These are phyloP conservation scores for Bradypus variegatus DNA, from an alignment of 2,797 vertebrate species.

Conservation along the genomic window DNA sequence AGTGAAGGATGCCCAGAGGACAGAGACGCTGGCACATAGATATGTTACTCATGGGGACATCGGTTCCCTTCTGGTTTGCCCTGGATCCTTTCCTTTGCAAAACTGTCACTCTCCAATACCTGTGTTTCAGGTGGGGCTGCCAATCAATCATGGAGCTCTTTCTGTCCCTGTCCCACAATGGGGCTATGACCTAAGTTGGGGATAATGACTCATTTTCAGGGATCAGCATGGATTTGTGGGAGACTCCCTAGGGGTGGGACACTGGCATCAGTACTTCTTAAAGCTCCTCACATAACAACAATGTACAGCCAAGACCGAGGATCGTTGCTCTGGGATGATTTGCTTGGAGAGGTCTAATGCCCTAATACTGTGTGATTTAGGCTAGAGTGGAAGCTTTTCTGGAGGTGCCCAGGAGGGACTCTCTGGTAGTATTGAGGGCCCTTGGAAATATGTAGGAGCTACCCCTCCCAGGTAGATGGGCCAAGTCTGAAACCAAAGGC, in stretches of 20 bases:
- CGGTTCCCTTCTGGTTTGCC: not conserved
- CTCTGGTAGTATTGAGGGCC: not conserved
- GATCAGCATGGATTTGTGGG: not conserved
- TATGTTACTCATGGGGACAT: not conserved
- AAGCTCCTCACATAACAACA: not conserved
- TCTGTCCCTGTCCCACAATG: not conserved
- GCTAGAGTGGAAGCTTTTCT: not conserved
- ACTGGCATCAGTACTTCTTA: not conserved
- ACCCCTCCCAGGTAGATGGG: not conserved
- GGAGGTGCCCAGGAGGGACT: not conserved
- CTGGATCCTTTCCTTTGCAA: not conserved
- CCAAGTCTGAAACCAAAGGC: not conserved
- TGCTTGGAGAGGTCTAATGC: not conserved
- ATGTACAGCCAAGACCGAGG: not conserved
- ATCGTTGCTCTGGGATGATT: not conserved
- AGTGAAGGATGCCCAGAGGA: not conserved
- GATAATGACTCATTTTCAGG: not conserved
- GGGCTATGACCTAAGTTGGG: not conserved
- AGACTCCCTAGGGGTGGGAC: not conserved
- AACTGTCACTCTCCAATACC: not conserved
- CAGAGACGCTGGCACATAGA: not conserved
- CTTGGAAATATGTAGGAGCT: not conserved
- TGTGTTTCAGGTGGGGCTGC: not conserved
- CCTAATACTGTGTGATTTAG: not conserved
- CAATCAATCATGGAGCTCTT: not conserved